Evolutionary conservation across 2,797 vertebrate species (phyloP), one percentile per base, ranked within the genome.

Genomic region (Bryconaethiops microstoma): DNA sequence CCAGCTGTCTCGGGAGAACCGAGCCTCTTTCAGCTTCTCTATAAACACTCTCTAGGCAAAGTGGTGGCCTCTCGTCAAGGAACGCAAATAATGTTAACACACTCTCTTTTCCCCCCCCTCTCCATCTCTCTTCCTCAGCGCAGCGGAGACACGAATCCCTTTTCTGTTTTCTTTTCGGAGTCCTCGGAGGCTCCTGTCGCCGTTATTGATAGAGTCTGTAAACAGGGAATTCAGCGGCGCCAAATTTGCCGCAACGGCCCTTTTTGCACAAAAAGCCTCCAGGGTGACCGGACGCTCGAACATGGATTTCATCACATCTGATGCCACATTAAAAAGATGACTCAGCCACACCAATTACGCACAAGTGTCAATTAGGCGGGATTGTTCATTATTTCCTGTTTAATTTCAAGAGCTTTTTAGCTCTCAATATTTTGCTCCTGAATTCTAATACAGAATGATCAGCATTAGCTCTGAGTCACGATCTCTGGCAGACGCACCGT

Each of bases 1-100:
- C 81, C 84, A 78, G 74, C 81, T 83, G 84, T 85, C 78, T 75
- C 79, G 16, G 25, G 75, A 83, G 70, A 78, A 52, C 57, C 50
- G 62, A 79, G 60, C 21, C 57, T 39, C 60, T 52, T 29, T 73
- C 45, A 19, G 74, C 76, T 29, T 76, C 76, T 77, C 74, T 77
- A 71, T 85, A 82, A 85, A 83, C 81, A 83, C 59, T 52, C 54
- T 68, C 52, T 63, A 74, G 84, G 74, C 75, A 73, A 69, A 78
- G 35, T 17, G 19, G 1, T 14, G 19, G 39, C 23, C 68, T 73
- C 52, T 77, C 57, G 74, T 80, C 72, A 72, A 72, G 54, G 57
- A 84, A 79, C 23, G 39, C 77, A 60, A 82, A 74, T 82, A 79
- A 79, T 74, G 77, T 79, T 78, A 82, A 82, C 77, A 78, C 65